phyloP scores from a whole-genome alignment of 30 jellyfish, hydroid and myxozoan genomes.

The Hydra vulgaris region DNA sequence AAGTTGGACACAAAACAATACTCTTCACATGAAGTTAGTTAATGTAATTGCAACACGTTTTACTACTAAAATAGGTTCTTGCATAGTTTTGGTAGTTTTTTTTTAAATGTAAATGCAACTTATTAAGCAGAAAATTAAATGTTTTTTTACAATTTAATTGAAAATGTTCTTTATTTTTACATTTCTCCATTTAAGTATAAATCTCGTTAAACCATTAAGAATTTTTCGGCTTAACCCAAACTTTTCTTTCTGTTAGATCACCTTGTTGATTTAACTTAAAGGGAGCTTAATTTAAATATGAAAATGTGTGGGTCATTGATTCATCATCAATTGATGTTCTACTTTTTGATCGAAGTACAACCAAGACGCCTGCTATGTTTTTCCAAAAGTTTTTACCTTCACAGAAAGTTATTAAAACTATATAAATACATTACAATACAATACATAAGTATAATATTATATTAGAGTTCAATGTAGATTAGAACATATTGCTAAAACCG shows the following conservation, averaged over 20 bases:
- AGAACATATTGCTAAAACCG: not conserved
- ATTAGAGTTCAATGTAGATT: not conserved
- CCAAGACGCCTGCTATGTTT: not conserved
- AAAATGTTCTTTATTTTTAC: not conserved
- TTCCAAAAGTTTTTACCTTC: not conserved
- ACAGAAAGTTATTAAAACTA: not conserved
- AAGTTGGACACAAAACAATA: not conserved
- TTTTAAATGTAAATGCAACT: not conserved
- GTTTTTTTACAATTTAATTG: not conserved
- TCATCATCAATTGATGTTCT: too few species aligned
- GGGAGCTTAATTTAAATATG: not conserved
- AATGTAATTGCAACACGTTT: not conserved
- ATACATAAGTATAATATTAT: too few species aligned
- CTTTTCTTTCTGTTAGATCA: not conserved
- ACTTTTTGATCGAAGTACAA: too few species aligned
- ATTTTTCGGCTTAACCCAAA: not conserved
- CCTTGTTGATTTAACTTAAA: not conserved
- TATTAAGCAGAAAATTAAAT: not conserved
- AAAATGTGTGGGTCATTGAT: not conserved
- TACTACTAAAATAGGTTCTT: not conserved
- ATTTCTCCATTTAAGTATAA: not conserved
- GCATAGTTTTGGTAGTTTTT: not conserved
- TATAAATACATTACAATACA: not conserved
- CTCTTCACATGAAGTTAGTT: not conserved
- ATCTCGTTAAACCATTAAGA: not conserved